phyloP scores from a whole-genome alignment of 2,888 invertebrate species.

The Aricia artaxerxes region DNA sequence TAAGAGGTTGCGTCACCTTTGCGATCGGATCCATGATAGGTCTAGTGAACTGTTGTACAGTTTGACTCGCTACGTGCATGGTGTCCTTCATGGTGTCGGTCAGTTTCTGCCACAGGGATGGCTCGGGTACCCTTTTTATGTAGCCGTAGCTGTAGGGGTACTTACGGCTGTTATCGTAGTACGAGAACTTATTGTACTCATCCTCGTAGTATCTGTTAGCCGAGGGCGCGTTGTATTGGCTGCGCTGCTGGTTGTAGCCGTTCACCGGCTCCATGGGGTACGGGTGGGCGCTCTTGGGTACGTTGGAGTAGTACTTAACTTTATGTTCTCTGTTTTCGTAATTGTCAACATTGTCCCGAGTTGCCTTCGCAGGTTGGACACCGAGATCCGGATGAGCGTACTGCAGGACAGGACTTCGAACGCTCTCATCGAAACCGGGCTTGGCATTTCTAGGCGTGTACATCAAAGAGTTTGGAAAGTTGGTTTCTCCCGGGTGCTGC shows the following conservation, averaged over 20 bases:
- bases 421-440: conserved; percentile 84
- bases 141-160: conserved; percentile 83
- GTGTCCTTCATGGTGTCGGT: conserved; percentile 87
- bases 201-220: conserved; percentile 73
- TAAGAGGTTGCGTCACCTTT: conserved; percentile 82
- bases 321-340: conserved; percentile 61
- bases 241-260: conserved; percentile 67
- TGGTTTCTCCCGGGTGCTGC: conserved; percentile 82
- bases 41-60: conserved; percentile 83
- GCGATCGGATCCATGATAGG: conserved; percentile 82
- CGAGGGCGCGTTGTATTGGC: conserved; percentile 65
- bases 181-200: conserved; percentile 76
- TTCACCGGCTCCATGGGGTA: conserved; percentile 78
- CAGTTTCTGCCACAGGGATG: conserved; percentile 87
- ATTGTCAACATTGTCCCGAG: conserved; percentile 63
- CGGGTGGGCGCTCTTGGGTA: conserved; percentile 79
- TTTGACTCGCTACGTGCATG: conserved; percentile 85
- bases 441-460: conserved; percentile 83
- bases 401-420: conserved; percentile 87
- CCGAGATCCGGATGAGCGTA: conserved; percentile 91
- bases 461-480: conserved; percentile 83
- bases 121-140: conserved; percentile 79
- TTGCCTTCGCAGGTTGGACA: conserved; percentile 86
- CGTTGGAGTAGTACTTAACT: conserved; percentile 75
- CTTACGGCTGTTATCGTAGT: conserved; percentile 72